Base-by-base conservation (phyloP, 2,888 invertebrate genomes). In the Coenonympha arcania region DNA sequence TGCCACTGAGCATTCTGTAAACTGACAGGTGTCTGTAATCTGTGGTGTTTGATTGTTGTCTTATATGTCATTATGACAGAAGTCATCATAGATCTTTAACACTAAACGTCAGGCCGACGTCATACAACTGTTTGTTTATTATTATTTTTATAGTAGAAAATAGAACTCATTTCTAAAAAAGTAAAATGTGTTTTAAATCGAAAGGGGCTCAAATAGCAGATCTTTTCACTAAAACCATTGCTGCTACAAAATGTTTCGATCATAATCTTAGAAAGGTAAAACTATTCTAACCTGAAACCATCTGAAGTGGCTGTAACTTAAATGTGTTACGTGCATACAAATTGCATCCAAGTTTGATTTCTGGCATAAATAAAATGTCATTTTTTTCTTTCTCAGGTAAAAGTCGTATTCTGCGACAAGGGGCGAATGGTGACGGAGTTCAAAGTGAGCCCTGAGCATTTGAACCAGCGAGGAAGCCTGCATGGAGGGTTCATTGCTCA, bases 401-500 rank as follows among this genome's bases (percentile, higher is more conserved):
- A 76, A 57, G 75, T 86, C 4, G 63, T 80, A 31, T 62, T 69
- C 19, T 91, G 91, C 50, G 91, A 89, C n/a, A 82, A 91, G 61
- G 96, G 96, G 1, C 88, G 85, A 42, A 91, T 94, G 71, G 72
- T 88, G 20, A 94, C 93, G 13, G 92, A 95, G 73, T 89, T 96
- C 66, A 89, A 88, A 61, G 91, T 96, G 0, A 88, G 83, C 0
- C 83, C 91, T 3, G 92, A 93, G 58, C 93, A 95, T 68, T 79
- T 92, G 1, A 97, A 97, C 76, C 76, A 86, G 9, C 72, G 86
- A 24, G 95, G 94, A 0, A 89, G 90, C 0, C 73, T 97, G 3
- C 97, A 97, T 69, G 96, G 96, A 2, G 97, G 95, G 4, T 90
- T 94, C 63, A 93, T 93, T 3, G 92, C 94, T 2, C 93, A 94